Evolutionary conservation across 1,140 invertebrate genomes (phyloP).

Genomic region (Yoshiicerus persimilis): DNA sequence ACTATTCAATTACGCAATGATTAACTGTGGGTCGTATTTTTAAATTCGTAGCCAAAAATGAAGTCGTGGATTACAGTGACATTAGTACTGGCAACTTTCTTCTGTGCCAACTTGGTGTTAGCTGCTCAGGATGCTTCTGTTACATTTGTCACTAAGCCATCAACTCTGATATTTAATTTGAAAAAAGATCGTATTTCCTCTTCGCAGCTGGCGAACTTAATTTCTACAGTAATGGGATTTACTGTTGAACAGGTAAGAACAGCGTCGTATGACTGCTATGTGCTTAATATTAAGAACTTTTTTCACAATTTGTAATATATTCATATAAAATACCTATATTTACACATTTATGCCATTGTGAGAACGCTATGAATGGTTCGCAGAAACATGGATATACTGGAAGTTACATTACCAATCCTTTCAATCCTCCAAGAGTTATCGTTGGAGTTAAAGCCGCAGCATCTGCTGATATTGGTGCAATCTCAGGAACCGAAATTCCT

Average conservation of each 20-base stretch:
- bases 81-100: not conserved
- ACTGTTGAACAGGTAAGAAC: constrained; percentile 20
- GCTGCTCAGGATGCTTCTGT: not conserved
- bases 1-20: too few species aligned
- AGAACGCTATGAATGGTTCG: too few species aligned
- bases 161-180: not conserved
- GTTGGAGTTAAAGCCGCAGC: not conserved
- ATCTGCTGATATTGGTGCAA: not conserved
- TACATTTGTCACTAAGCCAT: not conserved
- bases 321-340: too few species aligned
- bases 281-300: too few species aligned
- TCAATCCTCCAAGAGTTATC: constrained; percentile 12
- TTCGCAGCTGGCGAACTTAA: constrained; percentile 13
- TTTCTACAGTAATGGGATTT: constrained; percentile 21
- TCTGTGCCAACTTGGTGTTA: not conserved
- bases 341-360: too few species aligned
- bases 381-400: not conserved
- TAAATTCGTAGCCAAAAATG: not conserved
- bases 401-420: constrained; percentile 9
- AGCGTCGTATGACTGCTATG: not conserved
- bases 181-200: not conserved
- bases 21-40: not conserved
- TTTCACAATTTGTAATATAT: too few species aligned
- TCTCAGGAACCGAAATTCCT: not conserved
- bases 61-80: not conserved